A percentile compares a stretch with the other conserved stretches of the same genome.
Conservation (phyloP, 2,113 vertebrate species). For the Sphaerodactylus townsendi region DNA sequence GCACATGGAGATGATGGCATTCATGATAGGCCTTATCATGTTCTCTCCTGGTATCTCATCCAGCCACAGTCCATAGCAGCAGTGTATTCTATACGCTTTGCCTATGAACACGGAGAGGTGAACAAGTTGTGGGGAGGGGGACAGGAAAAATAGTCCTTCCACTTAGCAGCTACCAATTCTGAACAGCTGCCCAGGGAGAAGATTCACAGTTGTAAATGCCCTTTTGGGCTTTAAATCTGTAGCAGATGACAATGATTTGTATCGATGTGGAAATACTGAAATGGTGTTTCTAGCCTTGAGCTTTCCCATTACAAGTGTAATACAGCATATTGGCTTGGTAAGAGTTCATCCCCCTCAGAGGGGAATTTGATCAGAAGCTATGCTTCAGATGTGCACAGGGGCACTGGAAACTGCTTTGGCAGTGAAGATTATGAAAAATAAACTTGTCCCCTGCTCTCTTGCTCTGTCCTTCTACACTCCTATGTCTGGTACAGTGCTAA, state of each 20-base stretch:
- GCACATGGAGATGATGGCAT: too few relatives aligned
- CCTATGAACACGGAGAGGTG: neutral
- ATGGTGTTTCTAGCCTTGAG: neutral
- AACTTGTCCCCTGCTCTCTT: neutral
- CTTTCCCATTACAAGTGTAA: neutral
- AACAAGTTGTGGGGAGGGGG: too few relatives aligned
- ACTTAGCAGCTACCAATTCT: neutral
- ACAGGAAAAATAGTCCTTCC: neutral
- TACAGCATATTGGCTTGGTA: conserved; percentile 1
- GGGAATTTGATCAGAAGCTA: conserved; percentile 37
- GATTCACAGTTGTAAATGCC: conserved; percentile 3
- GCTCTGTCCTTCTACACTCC: neutral
- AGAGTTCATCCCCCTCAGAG: conserved; percentile 37
- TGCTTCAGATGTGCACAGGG: conserved; percentile 27
- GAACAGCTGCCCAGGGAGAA: neutral
- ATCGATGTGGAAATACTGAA: neutral
- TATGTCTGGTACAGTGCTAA: neutral
- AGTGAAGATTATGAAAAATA: conserved; percentile 25
- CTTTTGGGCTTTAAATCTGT: conserved; percentile 16
- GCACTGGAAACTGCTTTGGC: conserved; percentile 35
- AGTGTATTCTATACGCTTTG: neutral
- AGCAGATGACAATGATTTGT: conserved; percentile 32
- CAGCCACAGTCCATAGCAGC: neutral
- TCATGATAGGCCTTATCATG: too few relatives aligned
- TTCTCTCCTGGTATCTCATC: neutral